These are phyloP conservation scores for Drosophila mimetica DNA, from an alignment of 2,888 invertebrate genomes.

Conservation along the genomic window DNA sequence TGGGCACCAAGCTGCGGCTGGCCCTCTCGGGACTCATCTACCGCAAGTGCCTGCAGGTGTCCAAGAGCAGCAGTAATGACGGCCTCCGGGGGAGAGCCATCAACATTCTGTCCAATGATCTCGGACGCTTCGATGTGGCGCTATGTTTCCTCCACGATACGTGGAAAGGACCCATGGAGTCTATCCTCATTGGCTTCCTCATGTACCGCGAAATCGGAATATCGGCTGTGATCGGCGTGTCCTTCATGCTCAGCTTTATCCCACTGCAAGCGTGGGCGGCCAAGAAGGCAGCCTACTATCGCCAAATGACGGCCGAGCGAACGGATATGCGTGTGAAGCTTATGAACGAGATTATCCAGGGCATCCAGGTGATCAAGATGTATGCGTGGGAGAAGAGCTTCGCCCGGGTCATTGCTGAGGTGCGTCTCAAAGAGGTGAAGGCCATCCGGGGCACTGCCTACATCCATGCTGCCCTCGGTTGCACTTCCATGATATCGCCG, in stretches of 20 bases:
- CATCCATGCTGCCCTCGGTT: slow-evolving; percentile 88
- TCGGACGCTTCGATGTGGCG: slow-evolving; percentile 95
- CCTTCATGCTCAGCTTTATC: slow-evolving; percentile 89
- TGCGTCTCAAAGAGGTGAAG: slow-evolving; percentile 90
- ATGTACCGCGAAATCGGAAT: slow-evolving; percentile 87
- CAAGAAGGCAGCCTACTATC: slow-evolving; percentile 88
- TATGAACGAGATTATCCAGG: slow-evolving; percentile 95
- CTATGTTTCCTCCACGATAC: slow-evolving; percentile 95
- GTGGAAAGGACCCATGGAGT: slow-evolving; percentile 93
- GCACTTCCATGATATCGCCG: slow-evolving; percentile 91
- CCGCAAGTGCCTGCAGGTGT: slow-evolving; percentile 88
- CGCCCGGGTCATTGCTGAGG: slow-evolving; percentile 89
- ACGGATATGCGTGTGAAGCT: slow-evolving; percentile 94
- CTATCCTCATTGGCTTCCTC: slow-evolving; percentile 85
- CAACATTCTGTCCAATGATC: slow-evolving; percentile 97
- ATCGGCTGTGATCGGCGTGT: slow-evolving; percentile 89
- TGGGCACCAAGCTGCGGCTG: slow-evolving; percentile 89
- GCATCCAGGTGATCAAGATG: slow-evolving; percentile 95
- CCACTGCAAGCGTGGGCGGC: slow-evolving; percentile 91
- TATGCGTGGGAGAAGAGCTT: slow-evolving; percentile 95
- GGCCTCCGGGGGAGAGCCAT: slow-evolving; percentile 92
- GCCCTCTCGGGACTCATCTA: slow-evolving; percentile 91
- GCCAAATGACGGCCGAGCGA: slow-evolving; percentile 89
- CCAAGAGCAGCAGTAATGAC: slow-evolving; percentile 92
- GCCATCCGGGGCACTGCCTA: slow-evolving; percentile 88